Conservation (phyloP, 2,888 invertebrate genomes). For the Hemaris fuciformis region DNA sequence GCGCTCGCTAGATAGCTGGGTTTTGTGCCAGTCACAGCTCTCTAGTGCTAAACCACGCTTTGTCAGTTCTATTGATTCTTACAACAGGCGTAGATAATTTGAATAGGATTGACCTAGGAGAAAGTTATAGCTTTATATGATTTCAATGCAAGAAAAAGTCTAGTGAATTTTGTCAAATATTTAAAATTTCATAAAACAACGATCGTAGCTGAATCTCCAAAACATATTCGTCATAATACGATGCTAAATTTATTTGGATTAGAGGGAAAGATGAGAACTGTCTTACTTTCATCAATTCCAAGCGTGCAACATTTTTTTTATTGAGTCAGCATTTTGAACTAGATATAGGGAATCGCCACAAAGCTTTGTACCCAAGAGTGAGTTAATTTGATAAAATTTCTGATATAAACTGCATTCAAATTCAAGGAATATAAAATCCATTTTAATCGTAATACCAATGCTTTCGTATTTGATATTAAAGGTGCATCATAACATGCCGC, state of each 20-base stretch:
- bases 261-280: no score
- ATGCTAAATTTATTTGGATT: no score
- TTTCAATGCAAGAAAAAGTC: neutral
- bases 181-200: no score
- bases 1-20: conserved; percentile 26
- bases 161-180: no score
- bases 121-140: neutral
- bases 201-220: no score
- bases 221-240: no score
- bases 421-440: neutral
- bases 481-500: neutral
- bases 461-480: neutral
- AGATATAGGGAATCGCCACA: no score
- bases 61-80: neutral
- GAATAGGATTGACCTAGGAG: neutral
- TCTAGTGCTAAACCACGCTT: neutral
- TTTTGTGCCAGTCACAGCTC: neutral
- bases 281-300: no score
- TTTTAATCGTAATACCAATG: neutral
- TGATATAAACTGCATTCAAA: neutral
- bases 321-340: no score
- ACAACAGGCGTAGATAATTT: neutral
- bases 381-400: no score
- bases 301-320: no score
- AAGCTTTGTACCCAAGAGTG: no score